phyloP scores from a whole-genome alignment of 2,797 vertebrate species.

The Ptychadena robeensis region DNA sequence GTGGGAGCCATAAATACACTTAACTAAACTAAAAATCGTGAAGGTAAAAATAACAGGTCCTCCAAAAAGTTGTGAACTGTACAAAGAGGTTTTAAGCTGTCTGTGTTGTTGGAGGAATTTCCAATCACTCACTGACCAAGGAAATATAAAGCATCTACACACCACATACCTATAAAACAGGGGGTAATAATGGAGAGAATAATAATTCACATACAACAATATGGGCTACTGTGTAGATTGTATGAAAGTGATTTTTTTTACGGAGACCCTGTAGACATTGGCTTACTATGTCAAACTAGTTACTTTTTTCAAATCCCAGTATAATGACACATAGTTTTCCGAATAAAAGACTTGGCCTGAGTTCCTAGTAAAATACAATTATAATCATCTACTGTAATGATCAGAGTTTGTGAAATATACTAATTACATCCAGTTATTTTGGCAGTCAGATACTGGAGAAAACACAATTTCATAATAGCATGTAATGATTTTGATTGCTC shows the following conservation, averaged over 20 bases:
- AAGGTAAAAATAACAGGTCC: too few relatives aligned
- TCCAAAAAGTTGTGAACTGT: too few relatives aligned
- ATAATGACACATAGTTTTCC: background rate
- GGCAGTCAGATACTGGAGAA: background rate
- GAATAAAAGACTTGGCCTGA: constrained; percentile 2
- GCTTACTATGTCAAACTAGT: background rate
- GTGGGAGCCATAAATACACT: too few relatives aligned
- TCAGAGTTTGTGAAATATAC: constrained; percentile 10
- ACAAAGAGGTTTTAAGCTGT: too few relatives aligned
- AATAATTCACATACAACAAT: too few relatives aligned
- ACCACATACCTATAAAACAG: too few relatives aligned
- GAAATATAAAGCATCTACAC: too few relatives aligned
- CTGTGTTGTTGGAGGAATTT: too few relatives aligned
- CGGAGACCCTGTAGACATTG: background rate
- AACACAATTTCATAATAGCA: constrained; percentile 20
- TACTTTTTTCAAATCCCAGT: background rate
- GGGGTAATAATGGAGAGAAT: too few relatives aligned
- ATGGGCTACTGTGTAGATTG: too few relatives aligned
- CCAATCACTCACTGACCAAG: too few relatives aligned
- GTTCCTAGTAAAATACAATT: constrained; percentile 4
- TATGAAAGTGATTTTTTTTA: background rate
- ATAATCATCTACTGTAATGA: constrained; percentile 11
- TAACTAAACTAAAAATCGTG: too few relatives aligned
- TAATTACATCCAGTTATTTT: constrained; percentile 20
- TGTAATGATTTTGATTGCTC: constrained; percentile 34